phyloP scores from a whole-genome alignment of 2,113 vertebrate species.

The Phrynosoma platyrhinos region DNA sequence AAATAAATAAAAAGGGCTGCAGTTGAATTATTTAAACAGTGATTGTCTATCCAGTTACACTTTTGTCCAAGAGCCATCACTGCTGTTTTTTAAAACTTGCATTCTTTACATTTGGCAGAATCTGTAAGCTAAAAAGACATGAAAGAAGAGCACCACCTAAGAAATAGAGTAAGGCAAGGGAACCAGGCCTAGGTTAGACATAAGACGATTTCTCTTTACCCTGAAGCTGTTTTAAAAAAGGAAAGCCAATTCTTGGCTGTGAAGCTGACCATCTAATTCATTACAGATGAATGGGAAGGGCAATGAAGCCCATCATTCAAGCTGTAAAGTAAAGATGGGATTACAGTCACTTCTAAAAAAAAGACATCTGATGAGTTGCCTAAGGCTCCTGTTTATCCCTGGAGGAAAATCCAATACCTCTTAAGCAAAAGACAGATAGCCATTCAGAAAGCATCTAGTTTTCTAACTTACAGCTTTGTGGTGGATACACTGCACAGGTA shows the following conservation, averaged over 20 bases:
- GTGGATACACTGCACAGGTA: neutral
- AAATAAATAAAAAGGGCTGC: conserved; percentile 45
- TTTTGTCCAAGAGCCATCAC: conserved; percentile 38
- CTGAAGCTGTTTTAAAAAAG: neutral
- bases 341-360: neutral
- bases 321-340: neutral
- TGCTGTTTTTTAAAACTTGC: neutral
- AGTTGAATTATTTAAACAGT: conserved; percentile 76
- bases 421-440: neutral
- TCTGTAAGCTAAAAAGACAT: neutral
- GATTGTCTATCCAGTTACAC: conserved; percentile 60
- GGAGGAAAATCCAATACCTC: neutral
- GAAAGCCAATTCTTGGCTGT: neutral
- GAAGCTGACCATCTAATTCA: neutral
- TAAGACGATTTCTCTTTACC: neutral
- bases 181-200: too few species aligned
- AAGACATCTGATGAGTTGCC: neutral
- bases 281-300: neutral
- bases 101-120: neutral
- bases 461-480: neutral
- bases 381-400: neutral
- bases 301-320: too few species aligned
- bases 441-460: neutral
- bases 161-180: neutral
- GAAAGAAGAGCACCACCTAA: neutral